phyloP scores from a whole-genome alignment of 2,113 vertebrate species.

The Nipponia nippon region DNA sequence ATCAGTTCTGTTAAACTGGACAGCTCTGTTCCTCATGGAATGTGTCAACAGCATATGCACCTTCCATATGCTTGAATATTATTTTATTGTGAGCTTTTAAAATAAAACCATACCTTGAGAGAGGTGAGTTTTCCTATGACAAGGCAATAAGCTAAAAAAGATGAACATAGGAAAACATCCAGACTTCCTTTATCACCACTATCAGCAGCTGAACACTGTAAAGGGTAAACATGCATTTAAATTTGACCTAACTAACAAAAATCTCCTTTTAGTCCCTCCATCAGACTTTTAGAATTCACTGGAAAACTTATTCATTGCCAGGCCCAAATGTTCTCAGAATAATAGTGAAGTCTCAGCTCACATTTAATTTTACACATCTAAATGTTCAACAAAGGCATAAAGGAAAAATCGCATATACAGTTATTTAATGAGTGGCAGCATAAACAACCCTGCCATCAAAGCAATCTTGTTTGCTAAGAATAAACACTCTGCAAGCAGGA shows the following conservation, averaged over 20 bases:
- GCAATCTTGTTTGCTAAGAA: background rate
- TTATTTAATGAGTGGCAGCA: background rate
- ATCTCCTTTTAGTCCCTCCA: background rate
- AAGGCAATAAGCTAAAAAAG: background rate
- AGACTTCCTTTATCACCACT: background rate
- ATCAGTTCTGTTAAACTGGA: background rate
- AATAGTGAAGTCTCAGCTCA: background rate
- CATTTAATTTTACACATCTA: background rate
- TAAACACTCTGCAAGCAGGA: background rate
- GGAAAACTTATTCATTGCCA: background rate
- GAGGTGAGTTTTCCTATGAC: background rate
- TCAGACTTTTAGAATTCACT: slow-evolving; percentile 14
- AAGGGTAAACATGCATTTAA: background rate
- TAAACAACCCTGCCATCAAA: background rate
- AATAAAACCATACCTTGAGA: background rate
- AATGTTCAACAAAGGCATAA: background rate
- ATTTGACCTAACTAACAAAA: background rate
- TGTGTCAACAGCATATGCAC: background rate
- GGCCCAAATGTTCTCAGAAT: background rate
- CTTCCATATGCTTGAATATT: background rate
- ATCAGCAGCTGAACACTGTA: background rate
- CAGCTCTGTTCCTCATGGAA: background rate
- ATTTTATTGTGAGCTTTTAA: background rate
- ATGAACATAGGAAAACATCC: background rate
- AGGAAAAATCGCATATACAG: background rate